These are phyloP conservation scores for Pogona vitticeps DNA, from an alignment of 2,113 vertebrate genomes.

Conservation along the genomic window DNA sequence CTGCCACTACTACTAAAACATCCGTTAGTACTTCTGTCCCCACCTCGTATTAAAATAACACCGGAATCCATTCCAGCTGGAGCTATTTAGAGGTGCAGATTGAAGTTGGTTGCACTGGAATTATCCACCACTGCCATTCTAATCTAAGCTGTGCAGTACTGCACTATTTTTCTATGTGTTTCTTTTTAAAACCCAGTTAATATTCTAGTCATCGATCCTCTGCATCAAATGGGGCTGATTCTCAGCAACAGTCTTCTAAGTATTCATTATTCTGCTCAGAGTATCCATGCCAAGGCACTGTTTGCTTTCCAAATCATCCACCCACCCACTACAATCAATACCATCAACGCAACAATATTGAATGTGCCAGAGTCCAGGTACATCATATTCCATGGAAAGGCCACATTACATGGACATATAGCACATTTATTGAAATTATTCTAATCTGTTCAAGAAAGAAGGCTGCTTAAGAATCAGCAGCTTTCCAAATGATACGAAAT, in stretches of 20 bases:
- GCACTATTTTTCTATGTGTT: no score
- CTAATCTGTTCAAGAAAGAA: no score
- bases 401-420: neutral
- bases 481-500: neutral
- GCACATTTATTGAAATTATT: neutral
- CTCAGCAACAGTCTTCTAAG: no score
- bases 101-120: neutral
- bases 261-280: no score
- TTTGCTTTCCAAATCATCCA: no score
- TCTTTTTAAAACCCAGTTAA: no score
- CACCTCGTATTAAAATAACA: neutral
- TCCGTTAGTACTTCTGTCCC: no score
- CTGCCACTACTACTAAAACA: no score
- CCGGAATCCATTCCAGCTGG: neutral
- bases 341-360: no score
- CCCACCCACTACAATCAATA: no score
- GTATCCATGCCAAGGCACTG: no score
- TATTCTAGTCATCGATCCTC: neutral
- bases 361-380: no score
- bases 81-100: neutral
- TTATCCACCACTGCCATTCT: neutral
- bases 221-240: neutral
- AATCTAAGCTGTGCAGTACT: neutral
- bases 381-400: neutral
- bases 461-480: neutral